A percentile compares a stretch with the other conserved stretches of the same genome.
Evolutionary conservation across 2,113 vertebrate genomes (phyloP).

Genomic region (Hippolais icterina): DNA sequence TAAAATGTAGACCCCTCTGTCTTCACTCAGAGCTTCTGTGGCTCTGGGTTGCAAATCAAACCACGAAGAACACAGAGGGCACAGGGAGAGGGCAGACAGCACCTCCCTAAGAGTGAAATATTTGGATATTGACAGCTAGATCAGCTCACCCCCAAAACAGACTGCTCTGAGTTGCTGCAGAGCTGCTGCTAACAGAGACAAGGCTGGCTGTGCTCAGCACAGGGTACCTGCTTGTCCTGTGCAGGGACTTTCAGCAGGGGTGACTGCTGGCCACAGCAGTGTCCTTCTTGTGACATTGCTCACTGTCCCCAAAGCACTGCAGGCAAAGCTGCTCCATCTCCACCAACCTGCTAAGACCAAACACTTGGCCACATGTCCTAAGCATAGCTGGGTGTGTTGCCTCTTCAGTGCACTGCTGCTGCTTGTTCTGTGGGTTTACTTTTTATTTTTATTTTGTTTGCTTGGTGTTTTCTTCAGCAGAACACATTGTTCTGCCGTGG

Average conservation of each 20-base stretch:
- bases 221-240: accelerated
- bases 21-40: background rate
- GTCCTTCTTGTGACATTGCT: background rate
- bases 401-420: background rate
- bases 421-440: background rate
- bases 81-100: background rate
- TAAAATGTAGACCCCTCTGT: background rate
- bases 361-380: background rate
- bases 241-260: background rate
- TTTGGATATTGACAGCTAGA: background rate
- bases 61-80: background rate
- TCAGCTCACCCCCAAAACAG: background rate
- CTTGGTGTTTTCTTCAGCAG: background rate
- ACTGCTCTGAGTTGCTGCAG: background rate
- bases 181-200: background rate
- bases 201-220: background rate
- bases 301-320: background rate
- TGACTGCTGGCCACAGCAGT: background rate
- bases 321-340: background rate
- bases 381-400: background rate
- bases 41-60: background rate
- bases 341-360: background rate
- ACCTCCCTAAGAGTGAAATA: background rate
- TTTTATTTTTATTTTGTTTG: background rate
- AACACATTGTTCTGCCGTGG: background rate